These are phyloP conservation scores for Labroides dimidiatus DNA, from an alignment of 2,797 vertebrate genomes.

Conservation along the genomic window DNA sequence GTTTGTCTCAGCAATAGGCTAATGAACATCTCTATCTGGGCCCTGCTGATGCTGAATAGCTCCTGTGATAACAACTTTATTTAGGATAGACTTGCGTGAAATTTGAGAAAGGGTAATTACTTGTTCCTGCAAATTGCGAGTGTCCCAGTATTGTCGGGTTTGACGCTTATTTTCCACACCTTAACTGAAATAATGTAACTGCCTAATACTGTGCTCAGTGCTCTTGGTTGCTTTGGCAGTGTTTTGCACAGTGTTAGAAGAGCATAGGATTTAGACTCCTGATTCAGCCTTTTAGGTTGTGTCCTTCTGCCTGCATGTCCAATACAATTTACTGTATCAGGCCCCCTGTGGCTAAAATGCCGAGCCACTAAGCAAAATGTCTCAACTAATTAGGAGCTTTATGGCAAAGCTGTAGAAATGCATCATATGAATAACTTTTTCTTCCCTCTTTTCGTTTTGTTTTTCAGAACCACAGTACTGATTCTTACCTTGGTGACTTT, in stretches of 20 bases:
- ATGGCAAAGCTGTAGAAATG: conserved; percentile 63
- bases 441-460: conserved; percentile 14
- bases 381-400: conserved; percentile 74
- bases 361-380: conserved; percentile 80
- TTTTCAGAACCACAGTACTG: background rate
- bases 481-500: background rate
- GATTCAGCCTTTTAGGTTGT: conserved; percentile 70
- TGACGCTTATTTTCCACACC: conserved; percentile 39
- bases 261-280: conserved; percentile 51
- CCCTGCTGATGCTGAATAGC: conserved; percentile 45
- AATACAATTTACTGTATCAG: conserved; percentile 75
- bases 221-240: conserved; percentile 20
- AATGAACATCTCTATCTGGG: conserved; percentile 77
- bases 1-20: conserved; percentile 82
- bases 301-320: conserved; percentile 69
- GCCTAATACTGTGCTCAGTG: conserved; percentile 19
- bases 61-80: conserved; percentile 45
- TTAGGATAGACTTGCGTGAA: conserved; percentile 49
- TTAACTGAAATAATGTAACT: conserved; percentile 37
- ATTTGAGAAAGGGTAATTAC: conserved; percentile 54
- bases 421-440: conserved; percentile 50
- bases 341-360: conserved; percentile 76
- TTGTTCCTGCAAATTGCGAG: conserved; percentile 57
- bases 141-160: conserved; percentile 43
- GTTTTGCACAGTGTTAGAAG: conserved; percentile 42